phyloP scores from a whole-genome alignment of 1,140 invertebrate species.

The Linepithema humile region DNA sequence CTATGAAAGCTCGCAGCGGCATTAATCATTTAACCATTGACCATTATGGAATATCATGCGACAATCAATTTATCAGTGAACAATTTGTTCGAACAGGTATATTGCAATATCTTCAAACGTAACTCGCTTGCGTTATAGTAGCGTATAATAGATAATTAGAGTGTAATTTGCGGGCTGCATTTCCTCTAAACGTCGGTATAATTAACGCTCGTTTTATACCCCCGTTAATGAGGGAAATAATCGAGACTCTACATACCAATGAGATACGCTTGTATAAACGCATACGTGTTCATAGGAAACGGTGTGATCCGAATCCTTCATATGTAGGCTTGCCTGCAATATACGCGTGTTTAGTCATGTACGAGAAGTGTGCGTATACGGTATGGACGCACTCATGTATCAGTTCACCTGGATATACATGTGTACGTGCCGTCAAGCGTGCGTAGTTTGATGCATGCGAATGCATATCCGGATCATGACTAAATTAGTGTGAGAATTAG shows the following conservation, averaged over 20 bases:
- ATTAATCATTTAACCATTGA: conserved; percentile 49
- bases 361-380: conserved; percentile 13
- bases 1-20: conserved; percentile 21
- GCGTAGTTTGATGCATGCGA: conserved; percentile 68
- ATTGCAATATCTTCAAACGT: background rate
- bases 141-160: conserved; percentile 43
- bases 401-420: conserved; percentile 24
- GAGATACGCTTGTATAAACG: background rate
- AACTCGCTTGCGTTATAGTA: background rate
- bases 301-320: conserved; percentile 40
- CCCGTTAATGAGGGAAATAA: conserved; percentile 48
- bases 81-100: conserved; percentile 16
- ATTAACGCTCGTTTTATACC: conserved; percentile 42
- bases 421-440: conserved; percentile 67
- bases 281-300: background rate
- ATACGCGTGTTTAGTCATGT: background rate
- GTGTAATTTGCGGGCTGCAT: conserved; percentile 30
- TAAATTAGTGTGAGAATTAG: conserved; percentile 69
- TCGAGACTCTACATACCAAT: conserved; percentile 6
- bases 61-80: conserved; percentile 43
- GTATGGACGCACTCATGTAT: conserved; percentile 32
- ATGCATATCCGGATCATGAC: conserved; percentile 65
- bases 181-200: conserved; percentile 24
- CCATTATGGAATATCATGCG: conserved; percentile 31
- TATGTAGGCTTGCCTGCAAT: background rate